Evolutionary conservation across 2,797 vertebrate species (phyloP), one percentile per base, ranked within the genome.

Genomic region (Labroides dimidiatus): DNA sequence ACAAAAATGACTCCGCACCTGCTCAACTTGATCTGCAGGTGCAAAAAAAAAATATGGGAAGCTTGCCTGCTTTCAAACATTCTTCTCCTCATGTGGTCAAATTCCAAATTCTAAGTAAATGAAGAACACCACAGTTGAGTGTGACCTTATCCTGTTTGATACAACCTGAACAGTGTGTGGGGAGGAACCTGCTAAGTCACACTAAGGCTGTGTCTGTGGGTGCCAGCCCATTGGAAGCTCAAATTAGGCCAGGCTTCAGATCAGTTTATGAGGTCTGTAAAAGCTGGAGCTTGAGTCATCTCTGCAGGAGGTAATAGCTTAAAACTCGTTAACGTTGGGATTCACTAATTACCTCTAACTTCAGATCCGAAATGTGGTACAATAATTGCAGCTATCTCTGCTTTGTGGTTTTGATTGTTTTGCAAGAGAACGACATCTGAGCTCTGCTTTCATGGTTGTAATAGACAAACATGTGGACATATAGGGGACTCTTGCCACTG

Each of bases 221-320:
- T 78, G 55, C 20, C 20, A 85, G 51, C 78, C 55, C 70, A 72
- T 48, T 66, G 75, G 70, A 81, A 77, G 64, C 72, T 74, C 67
- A 73, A 85, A 86, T 85, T 58, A 85, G 77, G 42, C 15, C 65
- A 53, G 56, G 57, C 77, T 79, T 88, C 80, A 66, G 64, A 72
- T 67, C 47, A n/a, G 20, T 77, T 92, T 91, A 91, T 60, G 78
- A 85, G 85, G 33, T 56, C 80, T 70, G 61, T 90, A 86, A 91
- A 89, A 77, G 55, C 71, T 36, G 3, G 30, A 30, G 61, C 76
- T 81, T 78, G 79, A 89, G 80, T 88, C 73, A 85, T 86, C 84
- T 87, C 85, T 81, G 78, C 79, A 53, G 80, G 82, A 83, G 87
- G 89, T 88, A 85, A 91, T 84, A 83, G 84, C 84, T 80, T 63